Evolutionary conservation across 2,113 vertebrate species (phyloP), one percentile per base, ranked within the genome.

Genomic region (Periophthalmodon schlosseri): DNA sequence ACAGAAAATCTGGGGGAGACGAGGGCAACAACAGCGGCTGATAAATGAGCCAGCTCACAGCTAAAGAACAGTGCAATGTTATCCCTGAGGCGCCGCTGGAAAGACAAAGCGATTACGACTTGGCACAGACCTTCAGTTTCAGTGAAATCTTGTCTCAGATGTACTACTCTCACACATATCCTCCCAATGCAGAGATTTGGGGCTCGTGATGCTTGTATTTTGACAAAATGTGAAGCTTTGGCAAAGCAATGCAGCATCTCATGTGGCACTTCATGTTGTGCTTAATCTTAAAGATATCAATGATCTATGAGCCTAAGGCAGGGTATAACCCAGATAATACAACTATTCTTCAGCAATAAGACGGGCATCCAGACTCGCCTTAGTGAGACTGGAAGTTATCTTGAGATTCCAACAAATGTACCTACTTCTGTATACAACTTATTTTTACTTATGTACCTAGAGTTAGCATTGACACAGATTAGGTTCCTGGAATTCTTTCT

Each of bases 31-130:
- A 54, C 18, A 54, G 47, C 13, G 47, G 50, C 50, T 54, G 50
- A 54, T n/a, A 54, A 54, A 54, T 54, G 54, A 68, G 73, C 52
- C 39, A 44, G 39, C 10, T 44, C 39, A 44, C 39, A 44, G 39
- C 39, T 70, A 70, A 64, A 54, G 66, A 83, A 77, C 28, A 71
- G 39, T 69, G 65, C 58, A 20, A 60, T 69, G 78, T 83, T 73
- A 72, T 64, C 70, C 65, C 39, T 21, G 11, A 61, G 69, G 75
- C 52, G 20, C 20, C 71, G 54, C 57, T 23, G 57, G 16, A 28
- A 69, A 63, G 24, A 6, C 67, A 69, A 75, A 81, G 63, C 66
- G 6, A 73, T 82, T 78, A 81, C 78, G 74, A 80, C 72, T 79
- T 69, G 9, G 50, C 70, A 56, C 72, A 86, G 81, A 77, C 80